These are phyloP conservation scores for Trichonephila clavata DNA, from an alignment of 1,140 invertebrate genomes.

Conservation along the genomic window DNA sequence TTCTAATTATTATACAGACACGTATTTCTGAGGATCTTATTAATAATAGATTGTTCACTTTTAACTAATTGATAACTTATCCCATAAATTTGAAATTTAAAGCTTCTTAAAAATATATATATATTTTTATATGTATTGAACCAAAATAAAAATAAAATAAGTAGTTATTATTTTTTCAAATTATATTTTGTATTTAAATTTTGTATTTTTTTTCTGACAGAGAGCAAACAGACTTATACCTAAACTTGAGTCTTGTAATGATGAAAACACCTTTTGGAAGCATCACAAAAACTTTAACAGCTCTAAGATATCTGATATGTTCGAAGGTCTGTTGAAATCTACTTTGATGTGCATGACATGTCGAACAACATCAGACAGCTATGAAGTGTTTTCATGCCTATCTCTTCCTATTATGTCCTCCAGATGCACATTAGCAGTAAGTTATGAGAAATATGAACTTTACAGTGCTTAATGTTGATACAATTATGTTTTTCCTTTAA, in stretches of 20 bases:
- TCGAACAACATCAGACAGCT: constrained; percentile 89
- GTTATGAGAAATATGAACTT: constrained; percentile 78
- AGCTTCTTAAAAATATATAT: no score
- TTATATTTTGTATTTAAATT: neutral
- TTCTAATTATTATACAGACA: no score
- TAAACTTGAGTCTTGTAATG: constrained; percentile 44
- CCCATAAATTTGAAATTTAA: no score
- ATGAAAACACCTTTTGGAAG: constrained; percentile 85
- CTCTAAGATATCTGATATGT: constrained; percentile 90
- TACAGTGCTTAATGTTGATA: no score
- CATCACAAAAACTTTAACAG: constrained; percentile 87
- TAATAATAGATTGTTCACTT: no score
- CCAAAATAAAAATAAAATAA: no score
- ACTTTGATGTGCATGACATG: constrained; percentile 90
- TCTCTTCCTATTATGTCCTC: constrained; percentile 88
- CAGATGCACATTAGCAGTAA: constrained; percentile 87
- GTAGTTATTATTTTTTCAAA: constrained; percentile 14
- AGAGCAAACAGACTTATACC: neutral
- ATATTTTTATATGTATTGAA: no score
- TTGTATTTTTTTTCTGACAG: neutral
- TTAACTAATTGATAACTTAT: no score
- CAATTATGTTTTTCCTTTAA: no score
- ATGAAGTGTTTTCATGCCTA: constrained; percentile 94
- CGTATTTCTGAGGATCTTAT: no score
- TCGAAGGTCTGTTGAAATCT: constrained; percentile 93